Percentiles rank a stretch among this genome's conserved stretches.
phyloP scores from a whole-genome alignment of 1,140 invertebrate genomes.

The Procambarus clarkii region DNA sequence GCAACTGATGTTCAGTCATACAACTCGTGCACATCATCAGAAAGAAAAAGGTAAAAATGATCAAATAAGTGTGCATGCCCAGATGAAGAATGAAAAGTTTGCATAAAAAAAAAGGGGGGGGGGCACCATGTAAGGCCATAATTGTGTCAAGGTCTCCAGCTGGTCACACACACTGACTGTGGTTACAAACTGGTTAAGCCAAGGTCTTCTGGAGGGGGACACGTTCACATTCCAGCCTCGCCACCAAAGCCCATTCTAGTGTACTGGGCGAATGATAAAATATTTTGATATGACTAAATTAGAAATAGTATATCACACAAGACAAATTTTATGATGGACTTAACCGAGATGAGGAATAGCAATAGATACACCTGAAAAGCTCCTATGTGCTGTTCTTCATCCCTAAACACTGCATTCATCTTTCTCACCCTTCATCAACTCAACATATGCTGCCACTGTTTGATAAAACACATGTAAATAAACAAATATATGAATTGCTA shows the following conservation, averaged over 20 bases:
- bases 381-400: not conserved
- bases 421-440: not conserved
- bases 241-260: not conserved
- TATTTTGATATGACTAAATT: not conserved
- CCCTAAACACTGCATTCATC: not conserved
- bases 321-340: not conserved
- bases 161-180: not conserved
- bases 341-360: not conserved
- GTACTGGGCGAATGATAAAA: not conserved
- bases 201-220: not conserved
- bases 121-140: not conserved
- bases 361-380: not conserved
- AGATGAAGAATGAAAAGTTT: not conserved
- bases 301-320: not conserved
- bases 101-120: not conserved
- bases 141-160: not conserved
- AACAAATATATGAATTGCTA: not conserved
- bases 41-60: too few relatives aligned
- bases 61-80: not conserved
- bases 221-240: not conserved
- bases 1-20: not conserved
- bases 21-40: not conserved
- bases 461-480: not conserved
- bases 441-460: constrained; percentile 2
- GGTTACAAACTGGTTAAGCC: not conserved